Conservation (phyloP, 2,888 invertebrate species). For the Leptothorax acervorum region DNA sequence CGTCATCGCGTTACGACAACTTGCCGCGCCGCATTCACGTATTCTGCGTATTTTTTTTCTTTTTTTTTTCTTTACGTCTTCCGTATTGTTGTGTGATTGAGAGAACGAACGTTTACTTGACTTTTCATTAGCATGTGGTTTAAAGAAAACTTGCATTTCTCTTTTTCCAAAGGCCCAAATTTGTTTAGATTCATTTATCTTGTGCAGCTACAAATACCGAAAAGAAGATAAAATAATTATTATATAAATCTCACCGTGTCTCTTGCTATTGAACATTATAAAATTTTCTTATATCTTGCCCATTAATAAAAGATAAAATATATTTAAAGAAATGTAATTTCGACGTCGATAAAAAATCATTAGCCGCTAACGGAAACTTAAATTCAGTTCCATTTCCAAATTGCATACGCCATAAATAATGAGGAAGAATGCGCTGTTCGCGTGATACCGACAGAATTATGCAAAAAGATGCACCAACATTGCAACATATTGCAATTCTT, state of each 20-base stretch:
- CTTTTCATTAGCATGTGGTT: background rate
- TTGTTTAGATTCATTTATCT: background rate
- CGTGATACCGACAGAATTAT: background rate
- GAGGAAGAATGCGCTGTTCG: background rate
- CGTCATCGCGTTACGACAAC: slow-evolving; percentile 47
- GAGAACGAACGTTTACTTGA: background rate
- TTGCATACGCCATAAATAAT: background rate
- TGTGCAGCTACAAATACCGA: background rate
- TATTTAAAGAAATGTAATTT: background rate
- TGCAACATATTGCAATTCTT: background rate
- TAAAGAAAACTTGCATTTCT: background rate
- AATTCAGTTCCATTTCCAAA: background rate
- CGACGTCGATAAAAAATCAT: background rate
- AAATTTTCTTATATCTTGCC: background rate
- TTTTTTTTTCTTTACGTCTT: background rate
- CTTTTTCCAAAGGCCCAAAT: background rate
- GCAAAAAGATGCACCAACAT: background rate
- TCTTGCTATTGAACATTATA: background rate
- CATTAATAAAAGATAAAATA: background rate
- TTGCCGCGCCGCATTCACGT: slow-evolving; percentile 23
- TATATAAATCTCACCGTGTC: background rate
- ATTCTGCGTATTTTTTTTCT: background rate
- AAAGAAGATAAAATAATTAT: background rate
- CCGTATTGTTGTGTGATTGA: background rate
- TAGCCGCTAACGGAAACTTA: background rate